phyloP scores from a whole-genome alignment of 2,797 vertebrate species.

The Sebastes nivosus region DNA sequence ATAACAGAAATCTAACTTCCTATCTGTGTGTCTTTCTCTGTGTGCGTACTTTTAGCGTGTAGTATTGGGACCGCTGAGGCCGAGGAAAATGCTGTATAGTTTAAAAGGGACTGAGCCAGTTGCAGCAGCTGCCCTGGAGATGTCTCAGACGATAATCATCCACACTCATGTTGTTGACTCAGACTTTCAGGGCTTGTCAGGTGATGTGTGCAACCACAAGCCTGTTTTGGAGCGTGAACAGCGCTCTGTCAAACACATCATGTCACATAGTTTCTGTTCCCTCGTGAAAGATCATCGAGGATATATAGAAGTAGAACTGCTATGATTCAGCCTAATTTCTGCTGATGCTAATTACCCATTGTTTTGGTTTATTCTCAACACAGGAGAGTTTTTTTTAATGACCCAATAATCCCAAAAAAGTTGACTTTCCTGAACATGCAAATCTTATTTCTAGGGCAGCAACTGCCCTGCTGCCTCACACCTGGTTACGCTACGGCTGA shows the following conservation, averaged over 20 bases:
- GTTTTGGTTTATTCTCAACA: background rate
- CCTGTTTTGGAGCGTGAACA: slow-evolving; percentile 36
- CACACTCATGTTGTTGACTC: slow-evolving; percentile 62
- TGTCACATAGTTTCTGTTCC: slow-evolving; percentile 3
- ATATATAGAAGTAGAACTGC: background rate
- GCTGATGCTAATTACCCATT: background rate
- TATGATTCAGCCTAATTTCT: background rate
- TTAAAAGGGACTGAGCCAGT: slow-evolving; percentile 33
- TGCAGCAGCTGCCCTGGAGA: slow-evolving; percentile 64
- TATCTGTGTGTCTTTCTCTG: background rate
- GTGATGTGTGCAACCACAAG: slow-evolving; percentile 50
- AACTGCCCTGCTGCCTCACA: slow-evolving; percentile 23
- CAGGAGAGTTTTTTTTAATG: background rate
- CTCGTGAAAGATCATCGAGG: background rate
- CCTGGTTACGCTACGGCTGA: slow-evolving; percentile 46
- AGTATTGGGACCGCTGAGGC: background rate
- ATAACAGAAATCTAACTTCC: background rate
- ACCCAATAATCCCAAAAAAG: background rate
- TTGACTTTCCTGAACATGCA: background rate
- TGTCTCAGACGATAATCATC: slow-evolving; percentile 69
- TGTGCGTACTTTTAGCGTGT: background rate
- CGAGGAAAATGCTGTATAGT: background rate
- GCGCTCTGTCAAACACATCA: background rate
- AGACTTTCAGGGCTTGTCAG: slow-evolving; percentile 61
- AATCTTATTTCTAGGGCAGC: background rate